Evolutionary conservation across 2,113 vertebrate species (phyloP), one percentile per base, ranked within the genome.

Genomic region (Calcarius ornatus): DNA sequence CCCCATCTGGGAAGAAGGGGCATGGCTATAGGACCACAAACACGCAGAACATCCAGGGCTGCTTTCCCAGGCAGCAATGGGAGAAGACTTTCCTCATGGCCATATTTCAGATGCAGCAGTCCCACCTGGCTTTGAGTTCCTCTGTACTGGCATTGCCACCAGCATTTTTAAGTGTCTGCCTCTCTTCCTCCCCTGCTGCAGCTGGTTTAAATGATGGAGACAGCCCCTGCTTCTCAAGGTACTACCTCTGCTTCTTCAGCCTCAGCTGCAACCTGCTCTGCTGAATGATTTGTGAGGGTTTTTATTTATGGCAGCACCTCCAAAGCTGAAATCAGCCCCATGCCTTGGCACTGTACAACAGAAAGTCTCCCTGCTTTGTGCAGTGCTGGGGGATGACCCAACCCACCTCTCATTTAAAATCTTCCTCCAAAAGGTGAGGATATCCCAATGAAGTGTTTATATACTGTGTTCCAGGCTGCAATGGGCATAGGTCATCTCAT

Each of bases 401-500:
- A 50, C 4, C 31, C 25, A 66, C 18, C 27, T 81, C 30, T 69
- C 35, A 37, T 61, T 54, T 54, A 54, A 81, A 69, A 73, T 56
- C 19, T 77, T 35, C 5, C 18, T 6, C 31, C 27, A 19, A 37
- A 83, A 83, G n/a, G 37, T 30, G 35, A 10, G 47, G 28, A 31
- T 40, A 59, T 12, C 15, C 8, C 68, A 64, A 2, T 88, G 12
- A 92, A 72, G 15, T 56, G 28, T 71, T 80, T 77, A 19, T 45
- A 11, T 84, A 23, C 17, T 78, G 51, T 59, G 17, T 93, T 88
- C 24, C 95, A 99, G 99, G 99, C 99, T 95, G 99, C 99, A 33
- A 95, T 99, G 98, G 99, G 99, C 22, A 99, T 99, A 27, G 99
- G 99, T 83, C 98, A 99, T 56, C 98, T 99, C 73, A 98, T 99